phyloP scores from a whole-genome alignment of 1,140 invertebrate species.

The Mactra quadrangularis region DNA sequence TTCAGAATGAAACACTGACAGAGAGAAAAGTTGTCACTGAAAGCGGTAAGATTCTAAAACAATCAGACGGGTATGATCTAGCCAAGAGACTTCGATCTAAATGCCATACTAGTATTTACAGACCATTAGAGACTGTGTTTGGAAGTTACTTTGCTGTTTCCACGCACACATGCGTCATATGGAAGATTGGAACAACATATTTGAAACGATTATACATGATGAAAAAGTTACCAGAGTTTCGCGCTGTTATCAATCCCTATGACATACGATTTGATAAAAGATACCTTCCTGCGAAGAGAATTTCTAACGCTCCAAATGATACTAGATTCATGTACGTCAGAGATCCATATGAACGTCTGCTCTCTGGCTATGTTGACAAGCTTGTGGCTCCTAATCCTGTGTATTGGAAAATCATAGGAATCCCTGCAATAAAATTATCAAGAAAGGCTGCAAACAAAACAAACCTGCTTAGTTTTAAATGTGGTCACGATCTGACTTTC shows the following conservation, averaged over 20 bases:
- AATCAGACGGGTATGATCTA: slow-evolving; percentile 21
- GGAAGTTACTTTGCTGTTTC: neutral
- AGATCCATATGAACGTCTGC: slow-evolving; percentile 67
- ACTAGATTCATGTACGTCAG: slow-evolving; percentile 67
- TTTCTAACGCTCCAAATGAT: neutral
- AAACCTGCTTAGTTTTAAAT: slow-evolving; percentile 20
- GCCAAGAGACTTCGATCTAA: neutral
- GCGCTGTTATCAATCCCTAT: slow-evolving; percentile 16
- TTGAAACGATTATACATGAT: slow-evolving; percentile 30
- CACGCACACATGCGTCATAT: slow-evolving; percentile 23
- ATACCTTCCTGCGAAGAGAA: neutral
- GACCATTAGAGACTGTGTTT: neutral
- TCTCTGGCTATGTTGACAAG: slow-evolving; percentile 74
- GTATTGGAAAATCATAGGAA: slow-evolving; percentile 67
- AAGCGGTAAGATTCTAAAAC: too few species aligned
- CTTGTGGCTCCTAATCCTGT: slow-evolving; percentile 71
- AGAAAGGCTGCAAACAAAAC: neutral
- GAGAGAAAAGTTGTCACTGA: too few species aligned
- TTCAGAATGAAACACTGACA: too few species aligned
- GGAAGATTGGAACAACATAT: slow-evolving; percentile 35
- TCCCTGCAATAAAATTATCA: slow-evolving; percentile 1
- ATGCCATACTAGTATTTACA: neutral
- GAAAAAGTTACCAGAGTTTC: slow-evolving; percentile 12
- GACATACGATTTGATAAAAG: slow-evolving; percentile 20
- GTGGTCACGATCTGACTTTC: slow-evolving; percentile 73